A percentile compares a stretch with the other conserved stretches of the same genome.
These are phyloP conservation scores for Barbus barbus DNA, from an alignment of 2,113 vertebrate species.

Conservation along the genomic window DNA sequence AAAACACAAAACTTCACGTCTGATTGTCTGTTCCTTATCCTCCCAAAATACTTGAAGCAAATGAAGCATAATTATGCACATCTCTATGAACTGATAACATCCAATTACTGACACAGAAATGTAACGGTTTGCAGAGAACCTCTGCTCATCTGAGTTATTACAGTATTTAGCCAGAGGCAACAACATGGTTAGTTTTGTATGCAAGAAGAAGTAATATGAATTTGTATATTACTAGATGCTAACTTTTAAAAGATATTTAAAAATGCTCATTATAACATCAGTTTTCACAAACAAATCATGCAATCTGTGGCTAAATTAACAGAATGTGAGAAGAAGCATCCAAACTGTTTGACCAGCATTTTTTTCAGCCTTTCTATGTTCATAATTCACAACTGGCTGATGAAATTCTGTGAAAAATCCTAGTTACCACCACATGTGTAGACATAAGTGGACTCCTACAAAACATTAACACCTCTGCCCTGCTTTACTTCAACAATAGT, in stretches of 20 bases:
- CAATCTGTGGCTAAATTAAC: not conserved
- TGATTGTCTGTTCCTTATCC: constrained; percentile 66
- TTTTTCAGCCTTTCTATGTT: not conserved
- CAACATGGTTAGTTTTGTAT: not conserved
- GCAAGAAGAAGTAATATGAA: not conserved
- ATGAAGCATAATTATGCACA: constrained; percentile 39
- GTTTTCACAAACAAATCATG: not conserved
- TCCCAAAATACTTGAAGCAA: constrained; percentile 65
- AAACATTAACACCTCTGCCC: not conserved
- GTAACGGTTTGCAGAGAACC: constrained; percentile 19
- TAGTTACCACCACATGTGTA: not conserved
- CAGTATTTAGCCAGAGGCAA: constrained; percentile 7
- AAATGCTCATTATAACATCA: not conserved
- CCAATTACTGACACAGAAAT: constrained; percentile 21
- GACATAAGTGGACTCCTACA: not conserved
- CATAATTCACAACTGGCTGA: not conserved
- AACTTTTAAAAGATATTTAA: not conserved
- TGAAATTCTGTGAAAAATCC: not conserved
- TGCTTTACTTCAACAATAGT: not conserved
- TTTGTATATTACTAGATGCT: not conserved
- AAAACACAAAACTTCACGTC: constrained; percentile 52
- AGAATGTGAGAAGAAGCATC: not conserved
- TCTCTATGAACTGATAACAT: constrained; percentile 30
- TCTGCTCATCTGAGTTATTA: not conserved
- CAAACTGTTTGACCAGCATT: not conserved